Conservation (phyloP, 2,113 vertebrate species). For the Lichenostomus cassidix region DNA sequence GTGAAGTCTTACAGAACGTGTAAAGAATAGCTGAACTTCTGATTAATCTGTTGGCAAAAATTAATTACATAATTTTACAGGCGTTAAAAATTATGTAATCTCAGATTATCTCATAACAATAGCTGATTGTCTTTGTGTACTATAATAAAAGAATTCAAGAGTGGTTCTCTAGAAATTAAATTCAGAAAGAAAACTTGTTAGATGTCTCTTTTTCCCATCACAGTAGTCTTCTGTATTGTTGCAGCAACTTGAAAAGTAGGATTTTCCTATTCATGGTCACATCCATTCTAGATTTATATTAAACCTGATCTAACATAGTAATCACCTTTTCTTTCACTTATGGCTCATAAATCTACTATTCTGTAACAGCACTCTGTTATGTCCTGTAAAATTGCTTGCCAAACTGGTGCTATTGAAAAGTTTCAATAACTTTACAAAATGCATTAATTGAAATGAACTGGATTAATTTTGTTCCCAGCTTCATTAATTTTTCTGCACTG, state of each 20-base stretch:
- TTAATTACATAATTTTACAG: background rate
- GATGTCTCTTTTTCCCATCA: background rate
- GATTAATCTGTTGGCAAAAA: background rate
- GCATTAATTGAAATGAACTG: background rate
- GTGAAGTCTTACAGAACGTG: background rate
- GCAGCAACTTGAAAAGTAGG: background rate
- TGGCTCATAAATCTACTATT: background rate
- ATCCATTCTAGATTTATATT: background rate
- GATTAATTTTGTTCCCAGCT: background rate
- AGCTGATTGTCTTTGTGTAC: background rate
- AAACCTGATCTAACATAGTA: background rate
- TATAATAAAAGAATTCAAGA: background rate
- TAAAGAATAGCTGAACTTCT: background rate
- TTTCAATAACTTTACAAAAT: slow-evolving; percentile 11
- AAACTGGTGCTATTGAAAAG: background rate
- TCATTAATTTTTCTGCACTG: background rate
- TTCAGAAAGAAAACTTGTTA: background rate
- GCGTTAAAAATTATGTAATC: background rate
- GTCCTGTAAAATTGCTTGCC: background rate
- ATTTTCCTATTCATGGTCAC: background rate
- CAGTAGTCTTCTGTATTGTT: background rate
- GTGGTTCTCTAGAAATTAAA: background rate
- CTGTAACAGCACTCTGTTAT: background rate
- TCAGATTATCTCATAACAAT: background rate
- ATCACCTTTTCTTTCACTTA: background rate